Conservation (phyloP, 2,113 vertebrate genomes). For the Lethenteron camtschaticum region DNA sequence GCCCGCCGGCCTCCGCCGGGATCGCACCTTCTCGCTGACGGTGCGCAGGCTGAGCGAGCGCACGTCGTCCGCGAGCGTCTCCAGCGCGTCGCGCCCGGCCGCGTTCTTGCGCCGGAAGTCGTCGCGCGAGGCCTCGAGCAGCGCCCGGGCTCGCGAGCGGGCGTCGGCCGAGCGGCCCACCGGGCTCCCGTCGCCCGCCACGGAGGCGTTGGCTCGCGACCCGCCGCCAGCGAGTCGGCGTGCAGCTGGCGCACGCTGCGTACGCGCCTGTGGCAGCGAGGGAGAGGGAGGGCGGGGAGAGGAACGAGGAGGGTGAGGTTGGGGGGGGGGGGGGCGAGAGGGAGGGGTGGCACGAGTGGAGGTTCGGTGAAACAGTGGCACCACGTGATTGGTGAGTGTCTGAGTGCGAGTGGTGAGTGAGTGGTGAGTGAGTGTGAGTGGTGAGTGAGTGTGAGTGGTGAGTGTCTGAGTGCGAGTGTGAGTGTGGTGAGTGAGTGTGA, state of each 20-base stretch:
- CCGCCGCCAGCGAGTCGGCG: constrained; percentile 38
- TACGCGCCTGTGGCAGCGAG: constrained; percentile 41
- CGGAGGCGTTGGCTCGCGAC: constrained; percentile 32
- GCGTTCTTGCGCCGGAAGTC: constrained; percentile 54
- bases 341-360: no score
- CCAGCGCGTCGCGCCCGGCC: constrained; percentile 43
- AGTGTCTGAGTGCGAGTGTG: no score
- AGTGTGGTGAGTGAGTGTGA: no score
- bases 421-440: no score
- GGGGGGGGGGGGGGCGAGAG: no score
- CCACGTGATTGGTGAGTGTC: no score
- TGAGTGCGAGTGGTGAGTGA: no score
- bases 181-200: constrained; percentile 28
- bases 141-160: constrained; percentile 32
- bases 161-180: constrained; percentile 40
- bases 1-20: neutral
- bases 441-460: no score
- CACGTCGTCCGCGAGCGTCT: constrained; percentile 25
- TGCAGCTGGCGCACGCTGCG: constrained; percentile 53
- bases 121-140: constrained; percentile 34
- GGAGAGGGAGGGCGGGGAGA: neutral
- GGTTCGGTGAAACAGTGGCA: no score
- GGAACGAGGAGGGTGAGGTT: no score
- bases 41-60: constrained; percentile 36
- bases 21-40: constrained; percentile 57